These are phyloP conservation scores for Martes martes DNA, from an alignment of 2,113 vertebrate genomes.

Conservation along the genomic window DNA sequence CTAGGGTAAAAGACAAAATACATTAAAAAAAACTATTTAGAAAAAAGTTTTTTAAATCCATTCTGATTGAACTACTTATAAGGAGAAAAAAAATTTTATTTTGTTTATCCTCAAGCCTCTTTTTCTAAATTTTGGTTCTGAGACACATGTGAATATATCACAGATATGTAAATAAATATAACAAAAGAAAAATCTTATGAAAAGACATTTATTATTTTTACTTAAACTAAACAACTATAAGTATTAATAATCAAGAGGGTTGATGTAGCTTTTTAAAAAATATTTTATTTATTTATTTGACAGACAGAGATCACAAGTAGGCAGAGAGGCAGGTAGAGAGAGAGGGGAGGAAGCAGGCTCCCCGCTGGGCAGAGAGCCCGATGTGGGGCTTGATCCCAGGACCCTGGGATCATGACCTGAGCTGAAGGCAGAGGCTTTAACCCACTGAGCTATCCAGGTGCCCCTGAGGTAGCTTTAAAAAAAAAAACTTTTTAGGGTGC, in stretches of 20 bases:
- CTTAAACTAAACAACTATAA: slow-evolving; percentile 19
- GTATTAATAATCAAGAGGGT: neutral
- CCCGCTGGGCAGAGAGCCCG: too few species aligned
- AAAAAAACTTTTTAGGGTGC: neutral
- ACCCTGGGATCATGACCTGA: too few species aligned
- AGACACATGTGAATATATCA: neutral
- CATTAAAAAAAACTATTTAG: slow-evolving; percentile 18
- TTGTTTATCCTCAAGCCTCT: neutral
- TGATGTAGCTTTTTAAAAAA: neutral
- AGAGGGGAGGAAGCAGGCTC: too few species aligned
- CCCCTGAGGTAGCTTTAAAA: too few species aligned
- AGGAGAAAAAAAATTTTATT: neutral
- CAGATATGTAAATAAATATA: neutral
- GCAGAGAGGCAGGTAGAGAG: too few species aligned
- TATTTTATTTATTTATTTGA: too few species aligned
- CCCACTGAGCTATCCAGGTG: too few species aligned
- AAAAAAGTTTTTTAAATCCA: neutral
- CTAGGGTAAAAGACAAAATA: slow-evolving; percentile 21
- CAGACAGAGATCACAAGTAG: too few species aligned
- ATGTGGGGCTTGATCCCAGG: too few species aligned
- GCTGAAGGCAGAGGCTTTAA: too few species aligned
- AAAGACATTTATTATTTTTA: neutral
- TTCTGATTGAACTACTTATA: neutral
- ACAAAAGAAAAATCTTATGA: slow-evolving; percentile 1
- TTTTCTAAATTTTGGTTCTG: slow-evolving; percentile 7